These are phyloP conservation scores for Morpho achilles DNA, from an alignment of 2,888 invertebrate species.

Conservation along the genomic window DNA sequence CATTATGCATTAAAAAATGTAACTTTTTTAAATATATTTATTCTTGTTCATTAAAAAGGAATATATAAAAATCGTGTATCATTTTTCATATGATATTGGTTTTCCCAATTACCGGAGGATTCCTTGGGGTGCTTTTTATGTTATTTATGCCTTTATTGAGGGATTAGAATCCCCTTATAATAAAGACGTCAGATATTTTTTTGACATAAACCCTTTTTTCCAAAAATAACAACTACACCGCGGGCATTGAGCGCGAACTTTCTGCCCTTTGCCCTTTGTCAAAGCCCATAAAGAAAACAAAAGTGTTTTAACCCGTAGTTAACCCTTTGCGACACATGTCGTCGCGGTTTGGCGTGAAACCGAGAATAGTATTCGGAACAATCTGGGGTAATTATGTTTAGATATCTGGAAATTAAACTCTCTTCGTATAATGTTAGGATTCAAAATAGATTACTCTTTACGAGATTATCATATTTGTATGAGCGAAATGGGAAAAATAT, in stretches of 20 bases:
- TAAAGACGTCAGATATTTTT: constrained; percentile 28
- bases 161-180: background rate
- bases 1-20: too few species aligned
- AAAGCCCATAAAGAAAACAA: constrained; percentile 66
- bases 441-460: constrained; percentile 3
- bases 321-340: constrained; percentile 67
- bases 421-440: background rate
- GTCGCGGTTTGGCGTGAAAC: constrained; percentile 42
- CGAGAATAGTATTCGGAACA: constrained; percentile 36
- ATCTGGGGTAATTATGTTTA: constrained; percentile 23
- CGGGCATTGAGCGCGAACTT: constrained; percentile 64
- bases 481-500: constrained; percentile 28
- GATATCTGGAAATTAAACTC: background rate
- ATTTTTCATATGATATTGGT: too few species aligned
- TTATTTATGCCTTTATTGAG: too few species aligned
- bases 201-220: constrained; percentile 49
- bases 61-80: too few species aligned
- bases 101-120: too few species aligned
- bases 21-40: too few species aligned
- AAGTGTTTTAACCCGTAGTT: constrained; percentile 57
- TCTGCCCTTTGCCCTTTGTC: constrained; percentile 65
- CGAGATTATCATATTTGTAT: constrained; percentile 2
- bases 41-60: too few species aligned
- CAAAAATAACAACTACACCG: constrained; percentile 46
- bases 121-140: too few species aligned